Evolutionary conservation across 1,140 invertebrate species (phyloP).

Genomic region (Onthophagus taurus): DNA sequence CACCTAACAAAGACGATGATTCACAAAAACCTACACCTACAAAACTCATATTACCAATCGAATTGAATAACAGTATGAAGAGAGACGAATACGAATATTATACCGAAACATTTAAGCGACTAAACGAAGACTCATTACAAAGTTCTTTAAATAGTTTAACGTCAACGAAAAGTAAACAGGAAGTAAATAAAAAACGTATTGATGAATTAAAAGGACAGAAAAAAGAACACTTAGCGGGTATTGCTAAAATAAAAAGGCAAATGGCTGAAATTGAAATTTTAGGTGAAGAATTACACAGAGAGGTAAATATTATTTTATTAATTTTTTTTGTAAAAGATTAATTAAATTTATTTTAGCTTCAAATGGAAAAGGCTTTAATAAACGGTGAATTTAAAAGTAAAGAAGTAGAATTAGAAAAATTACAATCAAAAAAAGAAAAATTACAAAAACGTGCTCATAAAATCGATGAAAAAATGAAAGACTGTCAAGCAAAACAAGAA

Average conservation of each 20-base stretch:
- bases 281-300: constrained; percentile 72
- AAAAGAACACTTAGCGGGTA: constrained; percentile 43
- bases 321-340: not conserved
- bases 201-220: constrained; percentile 48
- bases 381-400: constrained; percentile 73
- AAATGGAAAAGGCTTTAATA: constrained; percentile 73
- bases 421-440: constrained; percentile 56
- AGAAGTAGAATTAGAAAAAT: constrained; percentile 64
- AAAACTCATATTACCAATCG: constrained; percentile 30
- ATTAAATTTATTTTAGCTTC: constrained; percentile 52
- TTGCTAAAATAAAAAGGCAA: constrained; percentile 60
- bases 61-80: constrained; percentile 6
- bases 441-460: constrained; percentile 46
- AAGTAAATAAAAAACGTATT: constrained; percentile 22
- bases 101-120: not conserved
- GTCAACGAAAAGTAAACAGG: constrained; percentile 19
- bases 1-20: constrained; percentile 12
- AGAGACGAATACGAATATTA: not conserved
- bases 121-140: not conserved
- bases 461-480: constrained; percentile 43
- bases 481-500: constrained; percentile 44
- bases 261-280: constrained; percentile 71
- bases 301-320: constrained; percentile 44
- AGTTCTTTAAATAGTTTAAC: not conserved
- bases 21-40: constrained; percentile 18